Conservation (phyloP, 2,113 vertebrate genomes). For the Columba janthina region DNA sequence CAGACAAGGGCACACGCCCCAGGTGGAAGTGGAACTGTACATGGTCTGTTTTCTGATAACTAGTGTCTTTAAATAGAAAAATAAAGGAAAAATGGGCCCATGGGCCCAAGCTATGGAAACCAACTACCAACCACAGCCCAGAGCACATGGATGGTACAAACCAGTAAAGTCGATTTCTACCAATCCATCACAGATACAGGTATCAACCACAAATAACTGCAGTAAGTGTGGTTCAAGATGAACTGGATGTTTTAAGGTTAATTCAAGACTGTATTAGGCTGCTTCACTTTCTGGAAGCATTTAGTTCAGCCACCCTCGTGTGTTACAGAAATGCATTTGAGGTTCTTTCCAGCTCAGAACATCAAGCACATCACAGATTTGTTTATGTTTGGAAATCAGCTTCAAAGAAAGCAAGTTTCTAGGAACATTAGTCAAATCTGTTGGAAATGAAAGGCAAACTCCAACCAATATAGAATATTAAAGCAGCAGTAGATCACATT, state of each 20-base stretch:
- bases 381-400: conserved; percentile 24
- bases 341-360: background rate
- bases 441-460: conserved; percentile 11
- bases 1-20: background rate
- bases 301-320: background rate
- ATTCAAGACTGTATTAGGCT: background rate
- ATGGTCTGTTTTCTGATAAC: background rate
- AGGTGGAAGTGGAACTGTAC: background rate
- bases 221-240: background rate
- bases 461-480: background rate
- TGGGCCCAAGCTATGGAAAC: background rate
- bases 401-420: conserved; percentile 53
- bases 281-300: background rate
- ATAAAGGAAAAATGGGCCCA: background rate
- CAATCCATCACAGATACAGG: background rate
- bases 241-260: background rate
- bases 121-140: background rate
- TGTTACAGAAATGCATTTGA: background rate
- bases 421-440: conserved; percentile 33
- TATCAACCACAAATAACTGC: background rate
- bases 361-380: background rate
- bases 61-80: background rate
- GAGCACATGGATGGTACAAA: background rate
- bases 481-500: conserved; percentile 17
- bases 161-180: background rate